Percentiles rank a stretch among this genome's conserved stretches.
These are phyloP conservation scores for Prionace glauca DNA, from an alignment of 2,797 vertebrate genomes.

Conservation along the genomic window DNA sequence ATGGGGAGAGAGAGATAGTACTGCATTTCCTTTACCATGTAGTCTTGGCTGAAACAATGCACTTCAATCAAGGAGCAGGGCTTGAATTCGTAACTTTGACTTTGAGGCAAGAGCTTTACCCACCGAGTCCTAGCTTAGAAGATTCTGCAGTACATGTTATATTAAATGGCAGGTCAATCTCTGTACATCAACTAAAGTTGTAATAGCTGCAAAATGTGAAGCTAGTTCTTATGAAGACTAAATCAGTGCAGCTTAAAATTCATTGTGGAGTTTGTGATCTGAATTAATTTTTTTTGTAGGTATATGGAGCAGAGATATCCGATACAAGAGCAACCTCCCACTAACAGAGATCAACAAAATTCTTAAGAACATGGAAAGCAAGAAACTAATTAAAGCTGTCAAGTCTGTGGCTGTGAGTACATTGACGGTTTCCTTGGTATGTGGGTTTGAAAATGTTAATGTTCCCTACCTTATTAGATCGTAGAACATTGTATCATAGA, in stretches of 20 bases:
- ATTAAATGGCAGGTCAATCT: background rate
- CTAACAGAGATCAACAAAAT: conserved; percentile 98
- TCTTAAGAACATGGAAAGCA: conserved; percentile 94
- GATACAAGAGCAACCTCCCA: conserved; percentile 93
- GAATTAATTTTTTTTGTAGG: conserved; percentile 55
- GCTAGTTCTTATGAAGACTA: background rate
- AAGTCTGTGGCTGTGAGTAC: conserved; percentile 92
- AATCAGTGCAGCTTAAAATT: background rate
- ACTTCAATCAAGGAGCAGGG: background rate
- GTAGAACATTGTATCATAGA: too few species aligned
- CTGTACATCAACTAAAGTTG: background rate
- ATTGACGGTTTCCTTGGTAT: conserved; percentile 18
- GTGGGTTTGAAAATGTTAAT: background rate
- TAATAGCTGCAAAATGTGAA: background rate
- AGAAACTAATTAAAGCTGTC: conserved; percentile 95
- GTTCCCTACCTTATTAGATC: background rate
- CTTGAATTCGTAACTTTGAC: background rate
- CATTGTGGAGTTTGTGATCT: background rate
- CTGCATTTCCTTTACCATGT: background rate
- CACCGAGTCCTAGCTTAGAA: background rate
- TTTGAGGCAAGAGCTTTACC: too few species aligned
- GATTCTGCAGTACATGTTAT: background rate
- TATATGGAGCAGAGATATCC: conserved; percentile 95
- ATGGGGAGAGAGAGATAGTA: too few species aligned
- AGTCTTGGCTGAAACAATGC: background rate